phyloP scores from a whole-genome alignment of 1,140 invertebrate genomes.

The Oryctes rhinoceros region DNA sequence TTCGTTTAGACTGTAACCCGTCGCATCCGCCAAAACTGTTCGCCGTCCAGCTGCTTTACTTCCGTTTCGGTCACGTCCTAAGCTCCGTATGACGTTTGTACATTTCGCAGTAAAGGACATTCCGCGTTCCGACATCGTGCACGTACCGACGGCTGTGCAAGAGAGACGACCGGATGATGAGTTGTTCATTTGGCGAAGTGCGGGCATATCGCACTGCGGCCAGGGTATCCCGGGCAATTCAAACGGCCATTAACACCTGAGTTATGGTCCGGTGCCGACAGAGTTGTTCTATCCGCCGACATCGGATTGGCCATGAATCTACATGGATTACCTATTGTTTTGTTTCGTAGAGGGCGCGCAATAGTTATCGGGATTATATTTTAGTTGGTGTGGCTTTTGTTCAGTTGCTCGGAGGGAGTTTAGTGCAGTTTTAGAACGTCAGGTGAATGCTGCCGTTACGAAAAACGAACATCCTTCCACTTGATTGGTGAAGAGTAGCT shows the following conservation, averaged over 20 bases:
- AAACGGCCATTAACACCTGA: conserved; percentile 56
- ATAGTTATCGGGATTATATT: conserved; percentile 37
- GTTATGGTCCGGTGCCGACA: conserved; percentile 54
- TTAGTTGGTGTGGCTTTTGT: conserved; percentile 33
- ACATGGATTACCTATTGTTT: conserved; percentile 50
- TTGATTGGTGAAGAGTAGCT: too few relatives aligned
- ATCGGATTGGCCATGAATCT: conserved; percentile 53
- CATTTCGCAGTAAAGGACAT: conserved; percentile 53
- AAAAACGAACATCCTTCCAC: background rate
- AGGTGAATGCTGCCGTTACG: background rate
- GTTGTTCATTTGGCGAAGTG: conserved; percentile 57
- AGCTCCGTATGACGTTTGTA: conserved; percentile 50
- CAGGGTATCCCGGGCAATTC: conserved; percentile 53
- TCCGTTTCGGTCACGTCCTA: conserved; percentile 48
- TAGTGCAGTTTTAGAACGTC: conserved; percentile 9
- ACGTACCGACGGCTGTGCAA: conserved; percentile 44
- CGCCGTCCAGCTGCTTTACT: background rate
- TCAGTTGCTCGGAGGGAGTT: background rate
- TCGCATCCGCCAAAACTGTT: conserved; percentile 39
- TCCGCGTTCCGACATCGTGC: conserved; percentile 48
- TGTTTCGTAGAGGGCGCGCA: conserved; percentile 39
- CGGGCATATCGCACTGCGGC: conserved; percentile 56
- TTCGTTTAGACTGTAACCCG: conserved; percentile 50
- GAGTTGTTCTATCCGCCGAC: conserved; percentile 54
- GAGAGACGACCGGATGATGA: conserved; percentile 51